Conservation (phyloP, 2,113 vertebrate species). For the Narcine bancroftii region DNA sequence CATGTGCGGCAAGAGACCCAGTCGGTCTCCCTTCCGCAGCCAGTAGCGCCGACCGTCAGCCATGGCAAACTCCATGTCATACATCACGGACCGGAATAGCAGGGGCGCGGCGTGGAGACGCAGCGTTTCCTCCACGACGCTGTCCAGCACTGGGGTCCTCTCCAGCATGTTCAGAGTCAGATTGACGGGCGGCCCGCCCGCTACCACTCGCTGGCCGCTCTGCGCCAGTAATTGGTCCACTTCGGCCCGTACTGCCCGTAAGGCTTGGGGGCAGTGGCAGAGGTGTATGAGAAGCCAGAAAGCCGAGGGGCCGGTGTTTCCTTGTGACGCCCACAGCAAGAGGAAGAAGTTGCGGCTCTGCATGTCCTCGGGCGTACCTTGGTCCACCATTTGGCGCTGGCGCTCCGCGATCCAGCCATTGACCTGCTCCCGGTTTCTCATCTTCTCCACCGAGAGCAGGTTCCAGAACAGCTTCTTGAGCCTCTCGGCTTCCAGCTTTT, state of each 20-base stretch:
- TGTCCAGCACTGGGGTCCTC: constrained; percentile 69
- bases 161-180: constrained; percentile 60
- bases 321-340: constrained; percentile 85
- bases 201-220: constrained; percentile 50
- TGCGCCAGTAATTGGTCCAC: constrained; percentile 55
- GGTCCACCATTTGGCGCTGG: constrained; percentile 51
- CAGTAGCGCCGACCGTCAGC: constrained; percentile 52
- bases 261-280: constrained; percentile 73
- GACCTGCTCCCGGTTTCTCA: constrained; percentile 59
- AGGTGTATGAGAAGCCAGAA: constrained; percentile 86
- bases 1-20: constrained; percentile 71
- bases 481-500: constrained; percentile 56
- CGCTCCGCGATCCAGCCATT: constrained; percentile 70
- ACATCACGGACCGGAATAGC: constrained; percentile 60
- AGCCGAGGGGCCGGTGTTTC: constrained; percentile 72
- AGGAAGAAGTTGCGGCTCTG: constrained; percentile 68
- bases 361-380: constrained; percentile 53
- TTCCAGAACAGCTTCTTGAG: constrained; percentile 67
- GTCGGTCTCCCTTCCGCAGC: constrained; percentile 66
- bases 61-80: constrained; percentile 60
- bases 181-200: constrained; percentile 49
- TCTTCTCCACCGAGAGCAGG: constrained; percentile 54
- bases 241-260: constrained; percentile 70
- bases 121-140: constrained; percentile 77
- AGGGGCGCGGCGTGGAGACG: constrained; percentile 61